Base-by-base conservation (phyloP, 2,888 invertebrate genomes). In the Eilema depressum region DNA sequence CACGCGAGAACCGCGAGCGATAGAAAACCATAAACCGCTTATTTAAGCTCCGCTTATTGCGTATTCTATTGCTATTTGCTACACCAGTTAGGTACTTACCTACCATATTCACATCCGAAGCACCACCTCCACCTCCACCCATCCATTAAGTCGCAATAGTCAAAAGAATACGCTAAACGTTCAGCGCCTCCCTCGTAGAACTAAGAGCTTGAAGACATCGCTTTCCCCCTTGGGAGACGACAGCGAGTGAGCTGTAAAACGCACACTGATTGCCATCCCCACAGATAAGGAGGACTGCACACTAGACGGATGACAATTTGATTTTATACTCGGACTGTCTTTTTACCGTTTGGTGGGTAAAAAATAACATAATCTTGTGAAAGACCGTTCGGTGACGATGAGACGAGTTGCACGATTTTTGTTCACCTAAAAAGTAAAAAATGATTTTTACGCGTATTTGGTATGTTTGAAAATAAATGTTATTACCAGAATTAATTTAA, bases 191-290 rank as follows among this genome's bases (percentile, higher is more conserved):
- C 25, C n/a, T 37, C 28, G 33, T 20, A 26, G 26, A 41, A 41
- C 25, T 63, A 41, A 63, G 41, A 63, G 63, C 41, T 63, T 41
- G 20, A 41, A 30, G 69, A 28, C 64, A 60, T 61, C 37, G 69
- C 56, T 69, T 53, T 28, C 56, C 68, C 57, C 57, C 26, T 25
- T 57, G 11, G 66, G 57, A 47, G 20, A n/a, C 26, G 47, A 28
- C 25, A 26, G 56, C 64, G 60, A 33, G 30, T n/a, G 61, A 65
- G 69, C 64, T 65, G 65, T 69, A 69, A 72, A 69, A 72, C 53
- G 66, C 66, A 69, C 69, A 57, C 66, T 72, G 69, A 72, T 72
- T 72, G 66, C 69, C 30, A 59, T 4, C 65, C 14, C 2, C 26
- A 65, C 17, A 23, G 11, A 1, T 25, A 47, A 63, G 23, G 57